Evolutionary conservation across 2,797 vertebrate species (phyloP), one percentile per base, ranked within the genome.

Genomic region (Mormyrops attenuatus): DNA sequence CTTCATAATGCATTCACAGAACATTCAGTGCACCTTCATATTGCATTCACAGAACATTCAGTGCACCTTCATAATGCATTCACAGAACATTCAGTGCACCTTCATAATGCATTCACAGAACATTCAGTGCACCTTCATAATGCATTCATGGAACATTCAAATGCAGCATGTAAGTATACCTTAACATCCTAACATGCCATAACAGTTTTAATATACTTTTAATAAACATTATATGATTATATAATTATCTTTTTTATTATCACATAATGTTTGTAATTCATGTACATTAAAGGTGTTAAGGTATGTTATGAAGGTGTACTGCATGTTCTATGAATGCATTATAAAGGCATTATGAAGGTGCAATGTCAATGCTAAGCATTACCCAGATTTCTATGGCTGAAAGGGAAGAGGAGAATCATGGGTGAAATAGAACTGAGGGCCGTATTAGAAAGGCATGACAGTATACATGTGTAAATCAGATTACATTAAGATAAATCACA

Each of bases 401-500:
- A 52, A 52, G 11, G 11, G n/a, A 52, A 30, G 20, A 85, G n/a
- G 47, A 20, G 41, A 49, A 84, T 85, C 11, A 22, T 85, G 41
- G 41, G 44, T 49, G 49, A 85, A 85, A 49, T 26, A 22, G 49
- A 41, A 49, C 44, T 22, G n/a, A 84, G 80, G 44, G 47, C 22
- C 82, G 5, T 15, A 50, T 22, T 52, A 50, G 22, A 22, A 85
- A 13, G 22, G 9, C 80, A 84, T 49, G 80, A 84, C 80, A 85
- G 44, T 52, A 22, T 85, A 30, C 38, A 80, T 85, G 44, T 52
- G 49, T 85, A 85, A 85, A 13, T 50, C 44, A 85, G 82, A 85
- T 85, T 49, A 30, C 82, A 84, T 84, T 73, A 49, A 84, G 80
- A 50, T 52, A 85, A 85, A 85, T 85, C 47, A 85, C 82, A 49